A percentile compares a stretch with the other conserved stretches of the same genome.
Conservation (phyloP, 1,140 invertebrate species). For the Cepaea nemoralis region DNA sequence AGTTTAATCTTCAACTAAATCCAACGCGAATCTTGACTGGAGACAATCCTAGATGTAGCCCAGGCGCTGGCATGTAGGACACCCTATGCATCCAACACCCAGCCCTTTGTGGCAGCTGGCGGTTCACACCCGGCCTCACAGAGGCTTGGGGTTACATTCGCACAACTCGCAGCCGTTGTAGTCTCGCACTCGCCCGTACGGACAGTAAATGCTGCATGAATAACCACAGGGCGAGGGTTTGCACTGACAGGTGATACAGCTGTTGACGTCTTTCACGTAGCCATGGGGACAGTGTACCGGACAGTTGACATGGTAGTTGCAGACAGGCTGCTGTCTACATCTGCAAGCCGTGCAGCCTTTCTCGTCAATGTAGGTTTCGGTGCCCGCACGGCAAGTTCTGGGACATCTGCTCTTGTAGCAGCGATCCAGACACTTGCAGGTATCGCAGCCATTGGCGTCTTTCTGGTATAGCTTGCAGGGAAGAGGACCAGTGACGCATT, state of each 20-base stretch:
- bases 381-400: neutral
- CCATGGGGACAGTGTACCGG: neutral
- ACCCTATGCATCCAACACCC: neutral
- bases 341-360: neutral
- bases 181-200: neutral
- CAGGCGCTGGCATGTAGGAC: neutral
- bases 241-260: neutral
- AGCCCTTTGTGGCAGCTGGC: neutral
- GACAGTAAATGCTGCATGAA: neutral
- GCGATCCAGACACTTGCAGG: neutral
- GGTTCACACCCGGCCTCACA: neutral
- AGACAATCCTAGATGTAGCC: neutral
- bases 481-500: neutral
- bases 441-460: neutral
- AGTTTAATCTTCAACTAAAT: no score
- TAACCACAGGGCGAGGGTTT: neutral
- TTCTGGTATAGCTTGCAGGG: neutral
- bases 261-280: neutral
- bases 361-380: neutral
- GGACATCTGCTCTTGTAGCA: slow-evolving; percentile 1
- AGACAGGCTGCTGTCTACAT: neutral
- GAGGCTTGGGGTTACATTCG: neutral
- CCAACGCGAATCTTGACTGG: no score
- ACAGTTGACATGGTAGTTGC: neutral
- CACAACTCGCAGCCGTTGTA: neutral